Conservation (phyloP, 2,113 vertebrate genomes). For the Lucifuga dentata region DNA sequence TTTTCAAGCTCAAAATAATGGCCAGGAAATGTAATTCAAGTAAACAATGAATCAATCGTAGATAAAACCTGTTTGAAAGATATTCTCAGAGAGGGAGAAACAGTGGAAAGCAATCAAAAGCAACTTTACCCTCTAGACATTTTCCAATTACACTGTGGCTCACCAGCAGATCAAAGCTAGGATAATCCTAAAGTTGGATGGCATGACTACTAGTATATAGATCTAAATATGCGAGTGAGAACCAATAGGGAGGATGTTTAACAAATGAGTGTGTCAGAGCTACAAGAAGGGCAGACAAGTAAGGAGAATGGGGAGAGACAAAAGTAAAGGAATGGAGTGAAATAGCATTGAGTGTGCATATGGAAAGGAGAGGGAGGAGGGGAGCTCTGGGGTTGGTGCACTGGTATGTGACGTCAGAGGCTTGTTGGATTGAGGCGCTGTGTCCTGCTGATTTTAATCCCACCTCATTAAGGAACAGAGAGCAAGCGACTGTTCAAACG, state of each 20-base stretch:
- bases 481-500: constrained; percentile 71
- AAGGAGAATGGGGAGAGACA: constrained; percentile 18
- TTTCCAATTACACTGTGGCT: constrained; percentile 67
- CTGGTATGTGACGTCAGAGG: constrained; percentile 79
- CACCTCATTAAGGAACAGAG: constrained; percentile 78
- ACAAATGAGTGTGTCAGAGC: constrained; percentile 41
- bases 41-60: constrained; percentile 18
- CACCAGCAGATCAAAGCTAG: constrained; percentile 56
- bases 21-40: constrained; percentile 18
- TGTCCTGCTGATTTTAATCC: constrained; percentile 84
- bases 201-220: constrained; percentile 10
- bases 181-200: constrained; percentile 65
- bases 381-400: constrained; percentile 67
- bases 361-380: constrained; percentile 53
- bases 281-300: constrained; percentile 8
- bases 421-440: constrained; percentile 84
- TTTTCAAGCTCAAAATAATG: constrained; percentile 22
- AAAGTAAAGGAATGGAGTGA: constrained; percentile 17
- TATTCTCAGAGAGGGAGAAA: constrained; percentile 22
- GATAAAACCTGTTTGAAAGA: constrained; percentile 20
- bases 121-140: constrained; percentile 56
- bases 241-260: constrained; percentile 3
- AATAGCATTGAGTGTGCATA: constrained; percentile 9
- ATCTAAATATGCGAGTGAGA: constrained; percentile 39
- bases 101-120: constrained; percentile 44